These are phyloP conservation scores for Synanthedon andrenaeformis DNA, from an alignment of 2,888 invertebrate genomes.

Conservation along the genomic window DNA sequence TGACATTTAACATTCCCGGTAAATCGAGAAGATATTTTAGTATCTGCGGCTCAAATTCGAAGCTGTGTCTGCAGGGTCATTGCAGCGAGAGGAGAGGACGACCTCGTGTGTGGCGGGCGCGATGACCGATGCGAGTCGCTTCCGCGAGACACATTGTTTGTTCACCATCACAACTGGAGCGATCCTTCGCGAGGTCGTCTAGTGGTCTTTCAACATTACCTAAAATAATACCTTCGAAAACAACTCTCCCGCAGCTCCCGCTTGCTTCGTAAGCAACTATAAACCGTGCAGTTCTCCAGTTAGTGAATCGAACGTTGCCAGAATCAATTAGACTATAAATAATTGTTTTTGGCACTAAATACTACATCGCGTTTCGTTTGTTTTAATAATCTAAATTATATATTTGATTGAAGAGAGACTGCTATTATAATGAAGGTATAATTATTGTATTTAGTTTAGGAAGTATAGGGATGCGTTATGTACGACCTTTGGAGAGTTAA, in stretches of 20 bases:
- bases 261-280: neutral
- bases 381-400: no score
- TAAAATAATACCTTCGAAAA: conserved; percentile 19
- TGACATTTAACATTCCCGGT: no score
- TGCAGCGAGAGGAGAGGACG: conserved; percentile 2
- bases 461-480: no score
- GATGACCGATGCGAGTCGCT: conserved; percentile 14
- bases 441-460: no score
- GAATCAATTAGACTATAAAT: conserved; percentile 6
- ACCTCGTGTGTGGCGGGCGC: conserved; percentile 10
- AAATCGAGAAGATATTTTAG: no score
- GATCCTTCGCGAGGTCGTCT: conserved; percentile 34
- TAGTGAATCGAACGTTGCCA: conserved; percentile 4
- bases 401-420: no score
- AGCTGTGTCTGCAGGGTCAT: neutral
- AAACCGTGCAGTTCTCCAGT: neutral
- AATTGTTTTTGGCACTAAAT: neutral
- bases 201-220: conserved; percentile 43
- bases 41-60: no score
- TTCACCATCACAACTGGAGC: conserved; percentile 20
- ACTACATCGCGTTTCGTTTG: no score
- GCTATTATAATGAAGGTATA: no score
- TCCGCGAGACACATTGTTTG: conserved; percentile 38
- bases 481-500: no score
- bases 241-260: neutral